Evolutionary conservation across 1,140 invertebrate genomes (phyloP).

Genomic region (Pteromalus puparum): DNA sequence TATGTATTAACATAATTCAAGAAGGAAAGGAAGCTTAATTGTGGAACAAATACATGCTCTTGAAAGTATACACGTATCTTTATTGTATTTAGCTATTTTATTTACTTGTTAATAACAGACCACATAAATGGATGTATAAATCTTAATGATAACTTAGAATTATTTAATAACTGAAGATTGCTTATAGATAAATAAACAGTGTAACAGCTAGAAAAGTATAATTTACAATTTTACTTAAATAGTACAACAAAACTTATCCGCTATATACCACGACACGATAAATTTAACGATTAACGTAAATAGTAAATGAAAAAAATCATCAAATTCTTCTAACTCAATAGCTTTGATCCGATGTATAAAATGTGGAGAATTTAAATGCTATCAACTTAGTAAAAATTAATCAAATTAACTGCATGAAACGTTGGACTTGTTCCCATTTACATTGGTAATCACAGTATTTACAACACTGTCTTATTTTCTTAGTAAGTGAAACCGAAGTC

Average conservation of each 20-base stretch:
- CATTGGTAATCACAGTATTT: neutral
- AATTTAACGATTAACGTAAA: neutral
- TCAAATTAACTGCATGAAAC: too few species aligned
- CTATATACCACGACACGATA: neutral
- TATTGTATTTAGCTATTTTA: conserved; percentile 29
- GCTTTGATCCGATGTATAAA: too few species aligned
- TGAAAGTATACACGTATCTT: neutral
- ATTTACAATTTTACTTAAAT: neutral
- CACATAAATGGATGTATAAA: conserved; percentile 44
- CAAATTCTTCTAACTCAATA: too few species aligned
- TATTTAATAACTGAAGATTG: conserved; percentile 8
- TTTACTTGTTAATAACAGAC: conserved; percentile 45
- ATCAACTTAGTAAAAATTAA: too few species aligned
- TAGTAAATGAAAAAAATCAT: neutral
- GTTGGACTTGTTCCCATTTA: too few species aligned
- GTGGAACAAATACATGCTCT: neutral
- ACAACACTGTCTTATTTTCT: neutral
- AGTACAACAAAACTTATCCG: neutral
- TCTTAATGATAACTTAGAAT: conserved; percentile 37
- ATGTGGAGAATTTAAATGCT: too few species aligned
- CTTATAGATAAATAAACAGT: conserved; percentile 7
- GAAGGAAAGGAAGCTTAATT: neutral
- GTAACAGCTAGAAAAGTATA: neutral
- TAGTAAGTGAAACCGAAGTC: too few species aligned
- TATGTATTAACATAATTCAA: too few species aligned